phyloP scores from a whole-genome alignment of 1,140 invertebrate genomes.

The Ruditapes philippinarum region DNA sequence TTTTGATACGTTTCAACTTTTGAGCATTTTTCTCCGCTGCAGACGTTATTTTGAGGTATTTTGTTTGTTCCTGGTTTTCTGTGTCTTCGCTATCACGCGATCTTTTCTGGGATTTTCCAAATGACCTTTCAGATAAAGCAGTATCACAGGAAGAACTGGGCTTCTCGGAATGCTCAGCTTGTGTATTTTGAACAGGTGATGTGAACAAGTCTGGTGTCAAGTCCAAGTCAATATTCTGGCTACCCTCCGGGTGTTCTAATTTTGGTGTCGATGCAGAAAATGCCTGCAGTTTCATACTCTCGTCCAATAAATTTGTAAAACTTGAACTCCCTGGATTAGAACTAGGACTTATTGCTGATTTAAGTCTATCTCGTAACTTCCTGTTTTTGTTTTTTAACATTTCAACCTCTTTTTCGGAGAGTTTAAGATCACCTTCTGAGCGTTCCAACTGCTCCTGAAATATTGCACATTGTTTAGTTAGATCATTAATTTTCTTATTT shows the following conservation, averaged over 20 bases:
- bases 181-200: not conserved
- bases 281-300: conserved; percentile 29
- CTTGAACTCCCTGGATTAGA: not conserved
- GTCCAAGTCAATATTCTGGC: conserved; percentile 34
- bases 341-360: not conserved
- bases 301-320: conserved; percentile 53
- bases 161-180: not conserved
- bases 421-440: conserved; percentile 61
- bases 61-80: conserved; percentile 31
- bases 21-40: conserved; percentile 46
- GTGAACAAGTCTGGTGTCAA: conserved; percentile 42
- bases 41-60: conserved; percentile 56
- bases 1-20: conserved; percentile 56
- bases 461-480: conserved; percentile 12
- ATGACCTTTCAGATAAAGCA: not conserved
- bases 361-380: conserved; percentile 37
- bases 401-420: conserved; percentile 54
- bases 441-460: conserved; percentile 49
- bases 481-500: conserved; percentile 44
- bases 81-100: not conserved
- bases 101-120: conserved; percentile 10
- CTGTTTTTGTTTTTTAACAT: conserved; percentile 48
- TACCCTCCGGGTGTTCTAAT: conserved; percentile 25
- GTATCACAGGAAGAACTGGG: not conserved
- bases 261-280: conserved; percentile 58